Base-by-base conservation (phyloP, 2,797 vertebrate genomes). In the Pempheris klunzingeri region DNA sequence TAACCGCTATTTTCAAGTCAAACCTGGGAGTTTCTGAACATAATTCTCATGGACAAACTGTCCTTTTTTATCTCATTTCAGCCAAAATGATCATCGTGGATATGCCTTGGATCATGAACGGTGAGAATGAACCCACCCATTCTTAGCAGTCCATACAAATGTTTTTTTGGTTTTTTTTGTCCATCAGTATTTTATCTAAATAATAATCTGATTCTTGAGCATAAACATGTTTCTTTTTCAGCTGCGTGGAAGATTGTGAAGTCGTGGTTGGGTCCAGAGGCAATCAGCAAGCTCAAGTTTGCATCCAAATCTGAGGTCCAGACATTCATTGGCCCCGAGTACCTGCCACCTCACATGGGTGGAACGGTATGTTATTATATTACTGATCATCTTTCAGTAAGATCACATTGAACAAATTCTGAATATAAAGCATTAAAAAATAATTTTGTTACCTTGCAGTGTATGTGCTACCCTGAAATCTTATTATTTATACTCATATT, bases 21-120 rank as follows among this genome's bases (percentile, higher is more conserved):
- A 44, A 34, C 9, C 18, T 28, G 2, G 3, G 20, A 38, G 5
- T 34, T 12, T 66, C 17, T 13, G 13, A 61, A 14, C 15, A 30
- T 43, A 11, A 43, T 47, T 59, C 14, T 74, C 28, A 63, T 1
- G 2, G 13, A 41, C 5, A 46, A 59, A 39, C 9, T 32, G 0
- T 64, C 10, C 3, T 34, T 76, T n/a, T 49, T 78, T 38, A 3
- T 84, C 71, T 74, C 74, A 74, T 94, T 95, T 78, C 90, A 99
- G 98, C 98, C 84, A 99, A 99, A 94, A 98, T 99, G 93, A 96
- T 99, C 82, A 96, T 99, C 62, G 98, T 98, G 86, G 98, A 99
- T 88, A 98, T 99, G 98, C 98, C 98, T 10, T 99, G 98, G 98
- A 97, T 99, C 90, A 97, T 99, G 97, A 99, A 97, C 1, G 98